Evolutionary conservation across 2,888 invertebrate species (phyloP).

Genomic region (Stenchaetothrips biformis): DNA sequence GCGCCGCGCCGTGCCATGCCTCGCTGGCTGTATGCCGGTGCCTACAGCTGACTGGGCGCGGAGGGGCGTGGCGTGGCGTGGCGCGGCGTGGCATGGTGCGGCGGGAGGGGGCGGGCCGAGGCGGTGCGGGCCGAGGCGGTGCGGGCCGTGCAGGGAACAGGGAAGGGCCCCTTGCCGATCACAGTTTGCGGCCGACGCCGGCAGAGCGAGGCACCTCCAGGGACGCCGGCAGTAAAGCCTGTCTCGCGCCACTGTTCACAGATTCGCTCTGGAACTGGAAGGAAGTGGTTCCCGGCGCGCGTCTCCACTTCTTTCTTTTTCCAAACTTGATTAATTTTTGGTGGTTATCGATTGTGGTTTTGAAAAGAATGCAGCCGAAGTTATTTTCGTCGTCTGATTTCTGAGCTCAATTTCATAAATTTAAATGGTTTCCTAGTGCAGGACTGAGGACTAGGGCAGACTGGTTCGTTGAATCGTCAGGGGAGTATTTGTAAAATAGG

Average conservation of each 20-base stretch:
- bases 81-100: too few species aligned
- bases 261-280: background rate
- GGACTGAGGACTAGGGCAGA: too few species aligned
- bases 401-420: too few species aligned
- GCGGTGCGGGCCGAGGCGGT: background rate
- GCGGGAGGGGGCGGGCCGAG: background rate
- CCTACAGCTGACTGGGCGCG: constrained; percentile 15
- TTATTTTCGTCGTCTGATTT: too few species aligned
- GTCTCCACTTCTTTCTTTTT: background rate
- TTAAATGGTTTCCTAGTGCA: too few species aligned
- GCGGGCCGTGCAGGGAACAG: background rate
- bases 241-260: background rate
- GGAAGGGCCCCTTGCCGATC: background rate
- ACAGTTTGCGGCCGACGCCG: background rate
- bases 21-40: background rate
- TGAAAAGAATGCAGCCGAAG: too few species aligned
- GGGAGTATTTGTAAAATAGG: too few species aligned
- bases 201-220: constrained; percentile 12
- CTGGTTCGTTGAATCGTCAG: too few species aligned
- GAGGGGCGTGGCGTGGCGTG: background rate
- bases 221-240: background rate
- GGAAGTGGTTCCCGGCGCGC: too few species aligned
- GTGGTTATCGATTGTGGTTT: background rate
- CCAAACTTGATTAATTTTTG: background rate
- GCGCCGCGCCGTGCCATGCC: background rate